Conservation (phyloP, 2,113 vertebrate species). For the Myrmecophaga tridactyla region DNA sequence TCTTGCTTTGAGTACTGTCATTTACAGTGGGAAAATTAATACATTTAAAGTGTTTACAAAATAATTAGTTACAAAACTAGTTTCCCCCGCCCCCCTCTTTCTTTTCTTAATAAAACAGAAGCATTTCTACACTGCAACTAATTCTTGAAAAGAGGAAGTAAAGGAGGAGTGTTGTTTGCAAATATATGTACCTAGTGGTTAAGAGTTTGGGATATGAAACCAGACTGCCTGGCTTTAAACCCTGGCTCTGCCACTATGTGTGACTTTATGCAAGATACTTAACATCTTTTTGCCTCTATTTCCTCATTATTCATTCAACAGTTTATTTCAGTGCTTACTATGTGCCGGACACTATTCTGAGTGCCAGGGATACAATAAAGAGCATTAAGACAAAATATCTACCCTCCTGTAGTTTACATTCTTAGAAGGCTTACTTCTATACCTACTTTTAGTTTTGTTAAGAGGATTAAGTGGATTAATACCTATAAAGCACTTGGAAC, state of each 20-base stretch:
- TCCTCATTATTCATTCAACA: background rate
- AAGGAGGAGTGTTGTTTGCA: background rate
- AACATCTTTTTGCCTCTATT: conserved; percentile 15
- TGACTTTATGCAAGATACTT: conserved; percentile 5
- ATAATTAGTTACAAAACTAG: background rate
- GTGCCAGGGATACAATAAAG: background rate
- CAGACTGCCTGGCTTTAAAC: background rate
- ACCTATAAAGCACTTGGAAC: background rate
- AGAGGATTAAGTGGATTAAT: background rate
- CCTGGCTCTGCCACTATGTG: background rate
- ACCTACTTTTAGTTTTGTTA: background rate
- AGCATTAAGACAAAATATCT: conserved; percentile 27
- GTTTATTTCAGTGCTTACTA: background rate
- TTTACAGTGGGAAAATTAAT: background rate
- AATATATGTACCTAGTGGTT: background rate
- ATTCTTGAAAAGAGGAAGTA: background rate
- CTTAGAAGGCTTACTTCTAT: conserved; percentile 2
- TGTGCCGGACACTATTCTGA: background rate
- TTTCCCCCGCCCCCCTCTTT: background rate
- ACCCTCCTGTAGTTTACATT: background rate
- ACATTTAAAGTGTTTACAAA: conserved; percentile 16
- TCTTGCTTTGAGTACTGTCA: conserved; percentile 4
- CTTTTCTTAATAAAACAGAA: background rate
- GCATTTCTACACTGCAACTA: background rate
- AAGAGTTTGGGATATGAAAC: background rate